Evolutionary conservation across 1,140 invertebrate species (phyloP).

Genomic region (Drosophila repletoides): DNA sequence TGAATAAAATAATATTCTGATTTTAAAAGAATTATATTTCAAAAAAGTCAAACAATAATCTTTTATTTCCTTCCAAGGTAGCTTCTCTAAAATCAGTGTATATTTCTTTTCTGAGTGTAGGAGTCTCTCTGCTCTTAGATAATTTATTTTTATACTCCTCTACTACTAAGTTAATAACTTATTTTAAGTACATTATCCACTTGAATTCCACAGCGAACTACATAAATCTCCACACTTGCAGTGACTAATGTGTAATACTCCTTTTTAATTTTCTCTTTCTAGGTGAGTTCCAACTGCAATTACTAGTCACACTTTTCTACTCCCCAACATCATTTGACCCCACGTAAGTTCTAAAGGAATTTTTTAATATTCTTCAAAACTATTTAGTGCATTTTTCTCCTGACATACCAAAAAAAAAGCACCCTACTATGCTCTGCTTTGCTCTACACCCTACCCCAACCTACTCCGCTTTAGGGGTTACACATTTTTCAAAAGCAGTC

Average conservation of each 20-base stretch:
- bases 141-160: too few relatives aligned
- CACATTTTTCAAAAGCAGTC: conserved; percentile 71
- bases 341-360: conserved; percentile 44
- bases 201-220: conserved; percentile 5
- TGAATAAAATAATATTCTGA: too few relatives aligned
- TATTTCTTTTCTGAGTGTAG: too few relatives aligned
- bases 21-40: too few relatives aligned
- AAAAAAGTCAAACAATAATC: too few relatives aligned
- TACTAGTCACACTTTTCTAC: neutral
- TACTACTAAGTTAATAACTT: neutral
- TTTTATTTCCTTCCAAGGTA: too few relatives aligned
- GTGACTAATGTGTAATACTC: conserved; percentile 12
- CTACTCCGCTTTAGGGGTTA: too few relatives aligned
- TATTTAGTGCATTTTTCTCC: conserved; percentile 51
- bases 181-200: conserved; percentile 11
- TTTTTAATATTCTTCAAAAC: conserved; percentile 62
- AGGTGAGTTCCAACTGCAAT: conserved; percentile 43
- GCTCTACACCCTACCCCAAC: neutral
- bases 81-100: too few relatives aligned
- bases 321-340: neutral
- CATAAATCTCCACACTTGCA: conserved; percentile 11
- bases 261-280: conserved; percentile 21
- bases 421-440: too few relatives aligned
- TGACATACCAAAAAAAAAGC: neutral
- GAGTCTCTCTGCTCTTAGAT: too few relatives aligned